These are phyloP conservation scores for Zaprionus lachaisei DNA, from an alignment of 1,140 invertebrate genomes.

Conservation along the genomic window DNA sequence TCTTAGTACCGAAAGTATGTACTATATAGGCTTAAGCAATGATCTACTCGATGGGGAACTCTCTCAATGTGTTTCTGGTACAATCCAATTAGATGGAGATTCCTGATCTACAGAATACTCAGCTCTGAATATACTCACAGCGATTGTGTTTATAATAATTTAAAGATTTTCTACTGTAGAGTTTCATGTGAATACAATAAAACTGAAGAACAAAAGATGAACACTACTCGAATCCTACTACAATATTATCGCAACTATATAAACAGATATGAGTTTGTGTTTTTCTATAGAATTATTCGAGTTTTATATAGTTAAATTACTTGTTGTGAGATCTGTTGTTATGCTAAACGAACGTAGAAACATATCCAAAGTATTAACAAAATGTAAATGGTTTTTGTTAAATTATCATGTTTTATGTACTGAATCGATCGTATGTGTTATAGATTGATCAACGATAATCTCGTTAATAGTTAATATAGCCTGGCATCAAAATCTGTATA, in stretches of 20 bases:
- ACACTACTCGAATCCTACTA: slow-evolving; percentile 21
- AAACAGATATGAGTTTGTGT: slow-evolving; percentile 24
- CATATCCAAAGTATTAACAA: slow-evolving; percentile 24
- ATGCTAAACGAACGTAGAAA: slow-evolving; percentile 12
- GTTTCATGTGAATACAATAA: slow-evolving; percentile 75
- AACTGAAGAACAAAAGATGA: not conserved
- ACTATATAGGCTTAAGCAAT: not conserved
- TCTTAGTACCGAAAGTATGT: not conserved
- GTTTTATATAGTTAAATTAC: slow-evolving; percentile 7
- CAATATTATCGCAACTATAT: slow-evolving; percentile 4
- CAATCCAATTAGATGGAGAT: slow-evolving; percentile 14
- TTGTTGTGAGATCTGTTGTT: slow-evolving; percentile 17
- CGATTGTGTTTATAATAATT: slow-evolving; percentile 15
- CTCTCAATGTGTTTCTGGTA: slow-evolving; percentile 4
- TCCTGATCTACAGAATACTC: slow-evolving; percentile 8
- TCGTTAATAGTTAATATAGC: slow-evolving; percentile 8
- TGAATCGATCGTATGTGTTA: not conserved
- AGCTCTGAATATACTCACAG: slow-evolving; percentile 8
- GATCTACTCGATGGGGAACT: not conserved
- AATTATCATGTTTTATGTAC: not conserved
- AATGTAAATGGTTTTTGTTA: slow-evolving; percentile 2
- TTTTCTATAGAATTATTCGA: slow-evolving; percentile 12
- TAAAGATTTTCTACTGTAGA: slow-evolving; percentile 65
- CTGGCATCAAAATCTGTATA: slow-evolving; percentile 4
- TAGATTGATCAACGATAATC: slow-evolving; percentile 4